Evolutionary conservation across 1,140 invertebrate species (phyloP).

Genomic region (Copidosoma floridanum): DNA sequence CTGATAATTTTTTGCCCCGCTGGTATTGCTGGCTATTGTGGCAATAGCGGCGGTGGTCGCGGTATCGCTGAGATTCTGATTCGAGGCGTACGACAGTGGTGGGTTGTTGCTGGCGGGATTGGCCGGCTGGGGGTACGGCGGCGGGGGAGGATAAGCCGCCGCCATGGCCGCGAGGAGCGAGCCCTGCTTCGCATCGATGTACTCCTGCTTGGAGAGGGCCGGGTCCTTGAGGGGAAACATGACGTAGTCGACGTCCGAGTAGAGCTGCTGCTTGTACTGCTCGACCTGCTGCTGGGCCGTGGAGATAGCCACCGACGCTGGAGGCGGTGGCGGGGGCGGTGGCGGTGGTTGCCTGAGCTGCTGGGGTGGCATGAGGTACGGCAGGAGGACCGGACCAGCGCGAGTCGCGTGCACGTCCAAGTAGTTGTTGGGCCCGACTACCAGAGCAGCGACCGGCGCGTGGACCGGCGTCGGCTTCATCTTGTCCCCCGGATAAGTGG

Average conservation of each 20-base stretch:
- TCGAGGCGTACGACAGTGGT: conserved; percentile 70
- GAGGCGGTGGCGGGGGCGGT: conserved; percentile 57
- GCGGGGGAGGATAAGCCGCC: conserved; percentile 58
- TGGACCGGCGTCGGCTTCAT: conserved; percentile 59
- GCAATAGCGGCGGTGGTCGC: no score
- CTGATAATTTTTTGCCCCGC: conserved; percentile 34
- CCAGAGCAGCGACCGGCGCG: conserved; percentile 51
- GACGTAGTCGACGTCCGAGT: conserved; percentile 86
- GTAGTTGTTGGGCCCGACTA: conserved; percentile 68
- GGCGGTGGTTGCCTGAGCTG: conserved; percentile 31
- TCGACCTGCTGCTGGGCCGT: conserved; percentile 74
- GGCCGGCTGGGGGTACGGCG: conserved; percentile 51
- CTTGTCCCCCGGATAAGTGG: conserved; percentile 56
- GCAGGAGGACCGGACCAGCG: conserved; percentile 61
- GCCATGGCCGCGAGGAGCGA: conserved; percentile 64
- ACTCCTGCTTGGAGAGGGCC: conserved; percentile 83
- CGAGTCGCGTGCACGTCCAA: conserved; percentile 65
- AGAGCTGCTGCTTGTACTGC: conserved; percentile 81
- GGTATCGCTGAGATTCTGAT: conserved; percentile 65
- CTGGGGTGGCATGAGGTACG: conserved; percentile 62
- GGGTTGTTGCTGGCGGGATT: conserved; percentile 73
- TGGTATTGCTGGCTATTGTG: conserved; percentile 34
- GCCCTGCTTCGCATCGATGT: conserved; percentile 81
- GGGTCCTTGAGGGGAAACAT: conserved; percentile 87
- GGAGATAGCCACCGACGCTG: conserved; percentile 54